Evolutionary conservation across 2,888 invertebrate genomes (phyloP), one percentile per base, ranked within the genome.

Genomic region (Augiades crinisus): DNA sequence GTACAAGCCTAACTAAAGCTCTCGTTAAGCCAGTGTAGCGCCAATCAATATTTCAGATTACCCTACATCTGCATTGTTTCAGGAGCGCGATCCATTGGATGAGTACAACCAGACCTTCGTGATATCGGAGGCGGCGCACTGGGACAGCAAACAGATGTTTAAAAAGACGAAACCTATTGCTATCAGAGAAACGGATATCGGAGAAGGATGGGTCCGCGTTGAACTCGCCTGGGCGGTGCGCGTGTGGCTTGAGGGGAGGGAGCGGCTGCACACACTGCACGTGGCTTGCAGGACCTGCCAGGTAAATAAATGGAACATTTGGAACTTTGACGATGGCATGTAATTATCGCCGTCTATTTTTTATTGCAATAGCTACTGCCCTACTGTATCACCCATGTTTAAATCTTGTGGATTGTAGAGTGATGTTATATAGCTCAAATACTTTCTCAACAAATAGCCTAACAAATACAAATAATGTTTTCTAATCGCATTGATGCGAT

Each of bases 171-270:
- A 93, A 62, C 93, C 95, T 0, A 93, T 95, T 56, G 95, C 95
- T 14, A 95, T 95, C 61, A 93, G 94, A 69, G 93, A 95, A 75
- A 94, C 95, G n/a, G 92, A 93, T 62, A 91, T 92, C 24, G 90
- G 91, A 69, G 95, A 94, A 69, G 95, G 95, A 13, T 96, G 96
- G 96, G 92, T 95, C 59, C 92, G 94, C 63, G 92, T 95, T 46
- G 95, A 96, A 67, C 92, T 96, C 5, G 93, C 94, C 3, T 94
- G 94, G 91, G 92, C 94, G 0, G 92, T 95, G 5, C 90, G 93
- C 54, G 93, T 94, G 47, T 96, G 96, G 96, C 82, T 95, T 37
- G 92, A 94, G 47, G 92, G 92, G 36, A 86, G 91, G 52, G 92
- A 93, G 64, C 87, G 93, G 36, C 90, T 92, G 51, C 95, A 95